phyloP scores from a whole-genome alignment of 2,797 vertebrate genomes.

The Macropus fuliginosus region DNA sequence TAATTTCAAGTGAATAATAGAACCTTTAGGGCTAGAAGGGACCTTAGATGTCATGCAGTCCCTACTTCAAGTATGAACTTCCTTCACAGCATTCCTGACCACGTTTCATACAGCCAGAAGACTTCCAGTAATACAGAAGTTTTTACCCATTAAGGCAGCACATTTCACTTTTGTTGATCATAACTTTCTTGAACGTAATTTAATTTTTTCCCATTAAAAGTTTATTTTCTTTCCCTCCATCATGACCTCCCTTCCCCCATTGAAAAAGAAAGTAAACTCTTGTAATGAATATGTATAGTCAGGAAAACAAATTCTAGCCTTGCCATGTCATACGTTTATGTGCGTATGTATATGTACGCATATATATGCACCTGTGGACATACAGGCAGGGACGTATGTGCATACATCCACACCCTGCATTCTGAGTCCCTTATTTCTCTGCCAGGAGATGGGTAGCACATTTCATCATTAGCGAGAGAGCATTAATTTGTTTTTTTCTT shows the following conservation, averaged over 20 bases:
- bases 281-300: too few species aligned
- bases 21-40: neutral
- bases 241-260: neutral
- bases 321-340: too few species aligned
- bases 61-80: neutral
- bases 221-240: neutral
- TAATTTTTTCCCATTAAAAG: neutral
- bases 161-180: neutral
- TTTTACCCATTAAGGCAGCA: neutral
- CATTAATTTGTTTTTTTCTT: neutral
- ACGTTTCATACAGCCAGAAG: conserved; percentile 1
- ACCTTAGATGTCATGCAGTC: neutral
- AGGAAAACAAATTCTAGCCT: too few species aligned
- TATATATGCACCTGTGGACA: too few species aligned
- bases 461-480: too few species aligned
- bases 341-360: too few species aligned
- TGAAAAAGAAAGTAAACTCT: neutral
- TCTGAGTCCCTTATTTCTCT: too few species aligned
- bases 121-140: neutral
- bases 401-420: too few species aligned
- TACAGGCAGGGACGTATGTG: too few species aligned
- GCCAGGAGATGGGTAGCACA: too few species aligned
- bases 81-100: neutral
- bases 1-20: neutral
- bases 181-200: neutral